These are phyloP conservation scores for Epizoanthus scotinus DNA, from an alignment of 92 coral and sea anemone genomes.

Conservation along the genomic window DNA sequence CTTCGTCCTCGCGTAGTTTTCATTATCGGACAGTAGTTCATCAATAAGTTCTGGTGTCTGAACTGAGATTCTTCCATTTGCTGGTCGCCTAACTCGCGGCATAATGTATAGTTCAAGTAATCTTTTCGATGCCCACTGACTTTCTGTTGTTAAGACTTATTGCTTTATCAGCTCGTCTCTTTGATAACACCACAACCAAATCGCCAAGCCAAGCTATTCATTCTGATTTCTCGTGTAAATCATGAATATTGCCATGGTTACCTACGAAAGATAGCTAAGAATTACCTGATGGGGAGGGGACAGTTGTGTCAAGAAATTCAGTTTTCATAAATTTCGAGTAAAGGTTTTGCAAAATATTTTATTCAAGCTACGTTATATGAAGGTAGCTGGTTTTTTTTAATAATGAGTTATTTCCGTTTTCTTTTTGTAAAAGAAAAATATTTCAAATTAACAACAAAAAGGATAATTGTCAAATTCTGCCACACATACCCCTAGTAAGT, in stretches of 20 bases:
- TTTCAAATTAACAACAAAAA: background rate
- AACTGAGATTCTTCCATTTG: conserved; percentile 88
- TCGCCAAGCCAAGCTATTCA: conserved; percentile 9
- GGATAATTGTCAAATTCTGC: background rate
- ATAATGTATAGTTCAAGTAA: conserved; percentile 24
- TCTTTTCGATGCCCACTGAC: conserved; percentile 35
- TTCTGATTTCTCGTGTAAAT: conserved; percentile 71
- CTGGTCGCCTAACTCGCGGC: conserved; percentile 60
- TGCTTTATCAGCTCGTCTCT: background rate
- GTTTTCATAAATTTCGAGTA: background rate
- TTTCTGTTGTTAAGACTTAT: conserved; percentile 51
- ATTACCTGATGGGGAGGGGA: conserved; percentile 42
- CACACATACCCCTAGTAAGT: conserved; percentile 42
- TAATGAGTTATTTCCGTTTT: no score
- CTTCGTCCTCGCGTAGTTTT: conserved; percentile 48
- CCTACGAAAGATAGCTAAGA: conserved; percentile 32
- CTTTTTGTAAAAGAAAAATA: background rate
- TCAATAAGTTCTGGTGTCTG: conserved; percentile 84
- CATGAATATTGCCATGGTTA: conserved; percentile 73
- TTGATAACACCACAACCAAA: background rate
- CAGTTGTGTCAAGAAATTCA: no score
- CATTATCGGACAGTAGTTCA: conserved; percentile 76
- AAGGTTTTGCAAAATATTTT: background rate
- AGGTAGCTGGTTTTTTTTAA: no score
- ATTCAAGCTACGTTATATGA: background rate